Evolutionary conservation across 2,888 invertebrate species (phyloP).

Genomic region (Peribatodes rhomboidaria): DNA sequence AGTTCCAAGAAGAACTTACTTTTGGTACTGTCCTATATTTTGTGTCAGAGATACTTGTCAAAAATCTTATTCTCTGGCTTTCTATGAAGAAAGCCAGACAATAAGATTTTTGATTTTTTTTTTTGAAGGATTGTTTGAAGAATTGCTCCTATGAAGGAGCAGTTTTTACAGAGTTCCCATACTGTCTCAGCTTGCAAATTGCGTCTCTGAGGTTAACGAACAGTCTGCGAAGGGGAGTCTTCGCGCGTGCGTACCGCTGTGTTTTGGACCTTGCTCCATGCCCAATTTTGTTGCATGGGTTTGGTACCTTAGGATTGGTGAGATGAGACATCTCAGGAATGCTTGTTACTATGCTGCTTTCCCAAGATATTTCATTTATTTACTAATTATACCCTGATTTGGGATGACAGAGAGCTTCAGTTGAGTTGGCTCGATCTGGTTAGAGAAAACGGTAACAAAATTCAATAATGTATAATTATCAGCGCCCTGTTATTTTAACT

Average conservation of each 20-base stretch:
- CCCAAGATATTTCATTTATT: not conserved
- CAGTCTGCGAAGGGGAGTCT: slow-evolving; percentile 48
- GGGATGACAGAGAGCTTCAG: not conserved
- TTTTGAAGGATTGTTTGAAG: no score
- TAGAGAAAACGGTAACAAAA: no score
- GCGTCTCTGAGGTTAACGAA: slow-evolving; percentile 52
- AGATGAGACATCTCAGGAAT: slow-evolving; percentile 19
- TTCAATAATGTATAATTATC: no score
- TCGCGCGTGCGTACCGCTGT: slow-evolving; percentile 45
- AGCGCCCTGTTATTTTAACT: no score
- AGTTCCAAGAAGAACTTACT: no score
- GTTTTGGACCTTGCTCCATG: slow-evolving; percentile 37
- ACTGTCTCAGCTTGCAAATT: slow-evolving; percentile 17
- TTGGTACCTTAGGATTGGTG: slow-evolving; percentile 7
- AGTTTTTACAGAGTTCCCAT: not conserved
- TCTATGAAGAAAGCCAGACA: no score
- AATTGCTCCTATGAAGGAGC: not conserved
- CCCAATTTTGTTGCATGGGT: slow-evolving; percentile 22
- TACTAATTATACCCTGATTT: not conserved
- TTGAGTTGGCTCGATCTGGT: not conserved
- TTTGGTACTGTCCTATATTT: no score
- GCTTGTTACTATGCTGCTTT: slow-evolving; percentile 13
- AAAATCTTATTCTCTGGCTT: no score
- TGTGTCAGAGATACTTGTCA: no score
- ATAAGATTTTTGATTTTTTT: no score